Evolutionary conservation across 2,797 vertebrate genomes (phyloP).

Genomic region (Scleropages formosus): DNA sequence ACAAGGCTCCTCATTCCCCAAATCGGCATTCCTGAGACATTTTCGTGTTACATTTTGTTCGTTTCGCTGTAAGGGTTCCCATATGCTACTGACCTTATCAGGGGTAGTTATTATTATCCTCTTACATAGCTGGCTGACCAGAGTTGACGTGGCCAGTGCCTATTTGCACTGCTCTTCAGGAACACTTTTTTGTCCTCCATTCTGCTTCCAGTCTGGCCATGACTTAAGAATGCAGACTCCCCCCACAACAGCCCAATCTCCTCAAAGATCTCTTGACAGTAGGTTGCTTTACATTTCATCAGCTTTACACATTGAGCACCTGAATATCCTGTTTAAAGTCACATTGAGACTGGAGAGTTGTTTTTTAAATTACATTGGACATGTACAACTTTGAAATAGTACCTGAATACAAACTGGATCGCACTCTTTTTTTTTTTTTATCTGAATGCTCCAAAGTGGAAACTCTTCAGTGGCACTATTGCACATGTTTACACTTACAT

Average conservation of each 20-base stretch:
- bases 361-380: too few species aligned
- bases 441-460: too few species aligned
- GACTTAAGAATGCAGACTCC: not conserved
- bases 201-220: slow-evolving; percentile 12
- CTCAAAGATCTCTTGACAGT: not conserved
- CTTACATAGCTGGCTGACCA: slow-evolving; percentile 12
- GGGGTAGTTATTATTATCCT: not conserved
- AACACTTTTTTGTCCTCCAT: not conserved
- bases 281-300: slow-evolving; percentile 9
- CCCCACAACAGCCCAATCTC: not conserved
- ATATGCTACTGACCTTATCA: not conserved
- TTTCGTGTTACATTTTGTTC: not conserved
- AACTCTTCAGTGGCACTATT: too few species aligned
- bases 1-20: not conserved
- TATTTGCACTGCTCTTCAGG: slow-evolving; percentile 6
- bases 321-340: too few species aligned
- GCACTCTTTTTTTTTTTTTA: too few species aligned
- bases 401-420: too few species aligned
- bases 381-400: too few species aligned
- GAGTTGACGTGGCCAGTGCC: not conserved
- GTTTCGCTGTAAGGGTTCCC: not conserved
- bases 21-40: not conserved
- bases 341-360: too few species aligned
- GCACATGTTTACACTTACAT: too few species aligned
- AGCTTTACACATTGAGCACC: not conserved